These are phyloP conservation scores for Mesocentrotus franciscanus DNA, from an alignment of 53 echinoderm and acorn worm species.

Conservation along the genomic window DNA sequence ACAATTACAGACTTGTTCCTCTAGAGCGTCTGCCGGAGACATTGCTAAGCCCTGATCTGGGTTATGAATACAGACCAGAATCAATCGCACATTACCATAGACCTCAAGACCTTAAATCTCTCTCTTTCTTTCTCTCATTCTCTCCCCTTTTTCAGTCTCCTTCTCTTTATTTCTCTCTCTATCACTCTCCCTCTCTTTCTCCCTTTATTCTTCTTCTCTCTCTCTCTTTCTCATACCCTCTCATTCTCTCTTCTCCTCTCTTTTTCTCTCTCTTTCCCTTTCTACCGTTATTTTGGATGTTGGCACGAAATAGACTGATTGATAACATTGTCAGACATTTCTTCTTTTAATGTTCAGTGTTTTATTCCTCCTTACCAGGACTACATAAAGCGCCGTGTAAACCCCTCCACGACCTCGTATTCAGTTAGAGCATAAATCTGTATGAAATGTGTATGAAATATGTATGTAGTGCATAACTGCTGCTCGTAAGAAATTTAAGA, in stretches of 20 bases:
- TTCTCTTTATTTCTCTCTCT: not conserved
- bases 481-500: too few relatives aligned
- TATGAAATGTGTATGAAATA: too few relatives aligned
- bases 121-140: not conserved
- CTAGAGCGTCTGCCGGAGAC: constrained; percentile 36
- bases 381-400: too few relatives aligned
- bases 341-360: not conserved
- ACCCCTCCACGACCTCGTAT: too few relatives aligned
- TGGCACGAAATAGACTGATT: constrained; percentile 12
- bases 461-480: too few relatives aligned
- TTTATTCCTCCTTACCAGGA: not conserved
- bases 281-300: not conserved
- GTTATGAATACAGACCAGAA: constrained; percentile 47
- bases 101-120: not conserved
- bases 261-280: not conserved
- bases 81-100: not conserved
- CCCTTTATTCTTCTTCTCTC: not conserved
- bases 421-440: too few relatives aligned
- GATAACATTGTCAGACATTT: constrained; percentile 29
- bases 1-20: not conserved
- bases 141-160: too few relatives aligned
- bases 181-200: not conserved
- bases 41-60: constrained; percentile 24
- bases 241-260: too few relatives aligned
- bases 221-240: too few relatives aligned